Evolutionary conservation across 2,797 vertebrate genomes (phyloP).

Genomic region (Enteromius fasciolatus): DNA sequence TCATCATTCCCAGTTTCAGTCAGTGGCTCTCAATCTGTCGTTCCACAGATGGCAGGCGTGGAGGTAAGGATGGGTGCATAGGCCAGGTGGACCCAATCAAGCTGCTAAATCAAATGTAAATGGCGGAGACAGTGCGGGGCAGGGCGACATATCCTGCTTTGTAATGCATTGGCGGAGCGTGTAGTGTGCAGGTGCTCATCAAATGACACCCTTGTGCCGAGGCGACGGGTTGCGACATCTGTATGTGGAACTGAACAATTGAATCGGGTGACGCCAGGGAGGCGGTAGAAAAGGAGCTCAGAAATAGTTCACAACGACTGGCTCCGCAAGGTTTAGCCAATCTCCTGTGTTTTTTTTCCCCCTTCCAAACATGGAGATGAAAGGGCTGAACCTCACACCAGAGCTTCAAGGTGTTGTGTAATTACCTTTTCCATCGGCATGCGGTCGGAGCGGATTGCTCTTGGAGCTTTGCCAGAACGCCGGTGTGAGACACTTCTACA

Average conservation of each 20-base stretch:
- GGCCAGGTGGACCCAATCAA: constrained; percentile 75
- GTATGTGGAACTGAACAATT: constrained; percentile 64
- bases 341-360: constrained; percentile 3
- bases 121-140: constrained; percentile 61
- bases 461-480: constrained; percentile 65
- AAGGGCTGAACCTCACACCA: constrained; percentile 55
- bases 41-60: constrained; percentile 65
- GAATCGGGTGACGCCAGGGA: constrained; percentile 45
- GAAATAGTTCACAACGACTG: constrained; percentile 45
- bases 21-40: constrained; percentile 60
- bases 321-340: constrained; percentile 27
- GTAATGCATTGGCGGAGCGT: constrained; percentile 54
- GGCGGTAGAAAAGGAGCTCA: constrained; percentile 21
- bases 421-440: constrained; percentile 62
- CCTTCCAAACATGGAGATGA: constrained; percentile 42
- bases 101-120: constrained; percentile 74
- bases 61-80: constrained; percentile 62
- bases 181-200: constrained; percentile 66
- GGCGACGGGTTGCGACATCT: constrained; percentile 55
- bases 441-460: constrained; percentile 61
- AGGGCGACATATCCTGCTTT: constrained; percentile 61
- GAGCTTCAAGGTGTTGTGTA: constrained; percentile 62
- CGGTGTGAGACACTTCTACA: constrained; percentile 34
- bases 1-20: constrained; percentile 65
- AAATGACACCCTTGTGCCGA: constrained; percentile 61